Percentiles rank a stretch among this genome's conserved stretches.
Conservation (phyloP, 2,797 vertebrate genomes). For the Odontamblyopus lacepedii region DNA sequence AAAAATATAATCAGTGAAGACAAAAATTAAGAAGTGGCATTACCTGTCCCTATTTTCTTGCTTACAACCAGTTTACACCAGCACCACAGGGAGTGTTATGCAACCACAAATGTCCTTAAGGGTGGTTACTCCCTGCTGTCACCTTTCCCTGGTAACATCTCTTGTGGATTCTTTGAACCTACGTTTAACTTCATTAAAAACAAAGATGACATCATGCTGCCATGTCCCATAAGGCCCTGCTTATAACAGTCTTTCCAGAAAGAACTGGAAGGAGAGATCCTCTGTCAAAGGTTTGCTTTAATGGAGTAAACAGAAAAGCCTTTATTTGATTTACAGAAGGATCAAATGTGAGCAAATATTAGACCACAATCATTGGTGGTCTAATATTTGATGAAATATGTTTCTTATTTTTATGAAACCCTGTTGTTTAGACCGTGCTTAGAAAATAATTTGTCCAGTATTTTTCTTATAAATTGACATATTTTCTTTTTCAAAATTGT, state of each 20-base stretch:
- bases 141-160: conserved; percentile 18
- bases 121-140: conserved; percentile 35
- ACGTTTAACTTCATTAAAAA: conserved; percentile 55
- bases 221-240: conserved; percentile 31
- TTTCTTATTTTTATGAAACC: no score
- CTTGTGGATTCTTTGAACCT: conserved; percentile 34
- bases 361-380: background rate
- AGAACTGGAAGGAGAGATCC: conserved; percentile 17
- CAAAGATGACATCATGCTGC: conserved; percentile 49
- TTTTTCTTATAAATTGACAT: no score
- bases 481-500: no score
- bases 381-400: no score
- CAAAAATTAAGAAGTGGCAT: no score
- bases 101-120: conserved; percentile 36
- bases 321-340: background rate
- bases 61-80: conserved; percentile 34
- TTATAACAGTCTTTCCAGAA: conserved; percentile 18
- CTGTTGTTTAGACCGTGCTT: no score
- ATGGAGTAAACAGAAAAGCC: background rate
- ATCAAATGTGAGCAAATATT: background rate
- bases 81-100: conserved; percentile 43
- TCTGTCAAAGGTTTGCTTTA: background rate
- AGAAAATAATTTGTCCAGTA: no score
- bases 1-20: no score
- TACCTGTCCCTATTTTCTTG: conserved; percentile 16